A percentile compares a stretch with the other conserved stretches of the same genome.
phyloP scores from a whole-genome alignment of 35 echinoderm and acorn worm genomes.

The Anneissia japonica region DNA sequence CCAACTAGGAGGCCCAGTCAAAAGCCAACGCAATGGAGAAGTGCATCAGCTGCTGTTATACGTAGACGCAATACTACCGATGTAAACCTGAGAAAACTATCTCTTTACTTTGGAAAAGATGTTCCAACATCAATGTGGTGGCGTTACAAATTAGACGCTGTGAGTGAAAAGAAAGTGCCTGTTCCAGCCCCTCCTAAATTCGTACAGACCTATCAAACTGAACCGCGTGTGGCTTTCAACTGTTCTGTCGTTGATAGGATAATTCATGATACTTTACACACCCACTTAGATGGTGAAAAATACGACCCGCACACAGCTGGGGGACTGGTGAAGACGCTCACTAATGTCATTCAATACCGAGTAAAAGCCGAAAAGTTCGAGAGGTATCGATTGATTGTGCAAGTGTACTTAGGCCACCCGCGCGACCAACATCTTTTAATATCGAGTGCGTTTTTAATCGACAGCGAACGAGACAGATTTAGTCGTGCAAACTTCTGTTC shows the following conservation, averaged over 20 bases:
- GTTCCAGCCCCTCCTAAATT: neutral
- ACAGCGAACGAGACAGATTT: neutral
- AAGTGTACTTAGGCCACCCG: neutral
- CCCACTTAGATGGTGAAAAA: neutral
- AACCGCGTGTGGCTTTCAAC: neutral
- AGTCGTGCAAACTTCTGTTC: neutral
- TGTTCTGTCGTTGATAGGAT: neutral
- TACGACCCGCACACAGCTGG: neutral
- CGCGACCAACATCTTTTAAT: neutral
- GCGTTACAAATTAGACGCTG: neutral
- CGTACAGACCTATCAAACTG: neutral
- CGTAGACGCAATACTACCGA: neutral
- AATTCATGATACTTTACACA: neutral
- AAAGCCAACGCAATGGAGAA: neutral
- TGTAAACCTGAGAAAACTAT: neutral
- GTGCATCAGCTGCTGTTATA: neutral
- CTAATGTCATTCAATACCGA: neutral
- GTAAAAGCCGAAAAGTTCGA: neutral
- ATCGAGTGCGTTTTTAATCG: neutral
- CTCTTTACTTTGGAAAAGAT: neutral
- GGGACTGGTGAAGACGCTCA: neutral
- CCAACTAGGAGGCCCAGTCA: too few relatives aligned
- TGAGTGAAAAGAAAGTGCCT: neutral
- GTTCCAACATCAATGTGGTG: neutral
- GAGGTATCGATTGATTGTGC: neutral